phyloP scores from a whole-genome alignment of 2,113 vertebrate species.

The Neotragus moschatus region DNA sequence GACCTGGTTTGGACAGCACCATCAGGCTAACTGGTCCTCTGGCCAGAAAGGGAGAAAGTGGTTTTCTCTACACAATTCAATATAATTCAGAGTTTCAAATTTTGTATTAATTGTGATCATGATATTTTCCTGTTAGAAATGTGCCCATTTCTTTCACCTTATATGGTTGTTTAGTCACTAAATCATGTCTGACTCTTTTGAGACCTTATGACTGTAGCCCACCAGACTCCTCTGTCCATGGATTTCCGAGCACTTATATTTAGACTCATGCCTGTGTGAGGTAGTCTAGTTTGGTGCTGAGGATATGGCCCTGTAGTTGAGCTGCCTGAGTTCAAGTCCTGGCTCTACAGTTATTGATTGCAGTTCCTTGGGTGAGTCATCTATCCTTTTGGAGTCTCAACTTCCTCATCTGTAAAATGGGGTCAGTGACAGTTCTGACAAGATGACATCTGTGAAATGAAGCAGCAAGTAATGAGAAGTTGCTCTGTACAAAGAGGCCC shows the following conservation, averaged over 20 bases:
- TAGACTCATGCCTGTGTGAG: fast-evolving
- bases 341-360: no score
- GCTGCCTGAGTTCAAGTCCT: neutral
- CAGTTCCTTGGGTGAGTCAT: neutral
- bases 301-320: neutral
- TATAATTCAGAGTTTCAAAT: neutral
- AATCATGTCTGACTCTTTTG: neutral
- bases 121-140: neutral
- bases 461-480: neutral
- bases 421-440: neutral
- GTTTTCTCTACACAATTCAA: neutral
- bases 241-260: neutral
- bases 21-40: neutral
- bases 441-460: neutral
- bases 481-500: neutral
- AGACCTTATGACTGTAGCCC: neutral
- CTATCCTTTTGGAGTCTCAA: neutral
- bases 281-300: neutral
- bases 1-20: neutral
- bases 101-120: neutral
- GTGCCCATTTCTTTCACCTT: neutral
- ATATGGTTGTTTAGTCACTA: neutral
- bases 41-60: neutral
- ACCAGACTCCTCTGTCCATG: neutral
- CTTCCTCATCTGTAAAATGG: neutral